phyloP scores from a whole-genome alignment of 2,113 vertebrate genomes.

The Sinosuthora webbiana region DNA sequence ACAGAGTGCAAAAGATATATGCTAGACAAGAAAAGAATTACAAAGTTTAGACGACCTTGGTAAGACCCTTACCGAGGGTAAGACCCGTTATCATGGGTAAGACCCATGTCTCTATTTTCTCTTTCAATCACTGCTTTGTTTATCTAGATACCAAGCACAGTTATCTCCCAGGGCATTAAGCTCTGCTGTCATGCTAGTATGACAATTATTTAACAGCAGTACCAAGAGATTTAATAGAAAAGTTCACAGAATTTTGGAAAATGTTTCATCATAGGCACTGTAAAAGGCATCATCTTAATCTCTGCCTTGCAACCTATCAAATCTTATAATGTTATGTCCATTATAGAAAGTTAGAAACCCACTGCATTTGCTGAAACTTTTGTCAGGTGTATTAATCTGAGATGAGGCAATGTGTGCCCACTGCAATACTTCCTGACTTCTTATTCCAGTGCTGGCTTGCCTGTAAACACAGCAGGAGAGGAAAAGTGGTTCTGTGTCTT shows the following conservation, averaged over 20 bases:
- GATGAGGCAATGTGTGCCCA: background rate
- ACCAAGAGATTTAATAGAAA: background rate
- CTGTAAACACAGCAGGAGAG: background rate
- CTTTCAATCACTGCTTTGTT: background rate
- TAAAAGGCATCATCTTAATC: background rate
- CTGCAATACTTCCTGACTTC: background rate
- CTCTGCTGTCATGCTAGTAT: background rate
- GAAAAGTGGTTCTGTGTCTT: background rate
- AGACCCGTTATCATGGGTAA: no score
- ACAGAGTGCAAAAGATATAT: background rate
- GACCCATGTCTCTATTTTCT: background rate
- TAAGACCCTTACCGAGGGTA: background rate
- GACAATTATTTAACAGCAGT: background rate
- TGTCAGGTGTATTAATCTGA: background rate
- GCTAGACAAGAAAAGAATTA: background rate
- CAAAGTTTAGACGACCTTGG: background rate
- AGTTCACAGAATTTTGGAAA: background rate
- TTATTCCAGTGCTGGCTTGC: background rate
- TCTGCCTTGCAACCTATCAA: background rate
- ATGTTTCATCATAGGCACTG: background rate
- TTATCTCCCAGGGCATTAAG: background rate
- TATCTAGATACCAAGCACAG: background rate
- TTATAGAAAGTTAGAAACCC: background rate
- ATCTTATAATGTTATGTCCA: background rate
- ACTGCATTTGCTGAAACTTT: background rate